phyloP scores from a whole-genome alignment of 2,888 invertebrate genomes.

The Tenthredo livida region DNA sequence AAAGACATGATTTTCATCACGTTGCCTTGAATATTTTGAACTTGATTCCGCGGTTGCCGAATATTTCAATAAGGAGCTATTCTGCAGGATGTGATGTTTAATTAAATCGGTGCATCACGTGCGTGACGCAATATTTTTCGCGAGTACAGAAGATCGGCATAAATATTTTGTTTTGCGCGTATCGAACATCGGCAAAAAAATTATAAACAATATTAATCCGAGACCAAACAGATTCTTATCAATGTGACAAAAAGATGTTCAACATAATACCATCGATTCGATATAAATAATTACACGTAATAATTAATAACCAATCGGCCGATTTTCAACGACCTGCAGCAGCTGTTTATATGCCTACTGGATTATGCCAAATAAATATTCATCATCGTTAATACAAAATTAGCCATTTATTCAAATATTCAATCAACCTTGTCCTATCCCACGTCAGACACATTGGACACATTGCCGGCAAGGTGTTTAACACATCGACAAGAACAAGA shows the following conservation, averaged over 20 bases:
- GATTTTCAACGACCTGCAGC: too few relatives aligned
- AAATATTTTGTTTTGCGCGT: background rate
- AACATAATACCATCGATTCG: background rate
- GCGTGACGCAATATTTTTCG: background rate
- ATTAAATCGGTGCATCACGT: background rate
- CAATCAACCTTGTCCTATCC: slow-evolving; percentile 30
- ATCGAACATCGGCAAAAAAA: background rate
- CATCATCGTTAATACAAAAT: background rate
- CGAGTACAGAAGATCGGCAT: background rate
- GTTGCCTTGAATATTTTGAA: slow-evolving; percentile 4
- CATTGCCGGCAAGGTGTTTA: background rate
- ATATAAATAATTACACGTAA: background rate
- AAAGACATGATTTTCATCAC: background rate
- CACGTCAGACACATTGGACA: background rate
- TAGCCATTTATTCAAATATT: slow-evolving; percentile 24
- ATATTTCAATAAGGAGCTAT: background rate
- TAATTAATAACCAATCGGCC: background rate
- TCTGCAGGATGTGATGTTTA: background rate
- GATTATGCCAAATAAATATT: background rate
- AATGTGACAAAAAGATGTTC: background rate
- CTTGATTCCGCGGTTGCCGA: background rate
- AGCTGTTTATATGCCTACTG: too few relatives aligned
- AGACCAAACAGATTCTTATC: background rate
- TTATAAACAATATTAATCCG: background rate
- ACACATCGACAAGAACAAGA: background rate